Evolutionary conservation across 37 sponge, comb jelly and placozoan species (phyloP).

Genomic region (Eunapius fragilis): DNA sequence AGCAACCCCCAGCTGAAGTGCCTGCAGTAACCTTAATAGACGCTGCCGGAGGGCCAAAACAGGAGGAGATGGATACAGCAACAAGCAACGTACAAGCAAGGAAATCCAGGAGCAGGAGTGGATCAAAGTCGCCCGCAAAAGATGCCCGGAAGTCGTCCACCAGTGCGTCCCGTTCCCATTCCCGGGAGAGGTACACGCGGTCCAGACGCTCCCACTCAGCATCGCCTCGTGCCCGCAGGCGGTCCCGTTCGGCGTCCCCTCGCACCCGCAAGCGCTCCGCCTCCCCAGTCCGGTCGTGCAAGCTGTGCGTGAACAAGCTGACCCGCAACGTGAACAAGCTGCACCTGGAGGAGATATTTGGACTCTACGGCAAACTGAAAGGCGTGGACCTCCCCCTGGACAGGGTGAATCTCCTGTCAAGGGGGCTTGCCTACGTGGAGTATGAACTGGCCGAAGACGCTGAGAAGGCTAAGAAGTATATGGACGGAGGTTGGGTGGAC

Average conservation of each 20-base stretch:
- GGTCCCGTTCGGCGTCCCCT: slow-evolving; percentile 34
- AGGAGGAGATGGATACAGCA: background rate
- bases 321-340: slow-evolving; percentile 79
- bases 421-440: slow-evolving; percentile 86
- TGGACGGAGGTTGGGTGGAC: slow-evolving; percentile 88
- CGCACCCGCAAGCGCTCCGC: slow-evolving; percentile 12
- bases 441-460: slow-evolving; percentile 65
- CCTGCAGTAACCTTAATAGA: background rate
- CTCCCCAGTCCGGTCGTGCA: slow-evolving; percentile 58
- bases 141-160: background rate
- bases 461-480: slow-evolving; percentile 63
- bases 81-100: background rate
- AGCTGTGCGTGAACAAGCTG: slow-evolving; percentile 71
- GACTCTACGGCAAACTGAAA: slow-evolving; percentile 70
- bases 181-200: slow-evolving; percentile 15
- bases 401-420: slow-evolving; percentile 54
- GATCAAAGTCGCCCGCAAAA: background rate
- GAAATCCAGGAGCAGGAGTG: background rate
- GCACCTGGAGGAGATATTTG: slow-evolving; percentile 85
- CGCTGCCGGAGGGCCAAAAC: background rate
- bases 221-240: slow-evolving; percentile 5
- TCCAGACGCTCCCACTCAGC: background rate
- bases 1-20: background rate
- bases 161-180: slow-evolving; percentile 33
- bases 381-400: slow-evolving; percentile 80